A percentile compares a stretch with the other conserved stretches of the same genome.
Evolutionary conservation across 2,888 invertebrate genomes (phyloP).

Genomic region (Minunthozetes semirufus): DNA sequence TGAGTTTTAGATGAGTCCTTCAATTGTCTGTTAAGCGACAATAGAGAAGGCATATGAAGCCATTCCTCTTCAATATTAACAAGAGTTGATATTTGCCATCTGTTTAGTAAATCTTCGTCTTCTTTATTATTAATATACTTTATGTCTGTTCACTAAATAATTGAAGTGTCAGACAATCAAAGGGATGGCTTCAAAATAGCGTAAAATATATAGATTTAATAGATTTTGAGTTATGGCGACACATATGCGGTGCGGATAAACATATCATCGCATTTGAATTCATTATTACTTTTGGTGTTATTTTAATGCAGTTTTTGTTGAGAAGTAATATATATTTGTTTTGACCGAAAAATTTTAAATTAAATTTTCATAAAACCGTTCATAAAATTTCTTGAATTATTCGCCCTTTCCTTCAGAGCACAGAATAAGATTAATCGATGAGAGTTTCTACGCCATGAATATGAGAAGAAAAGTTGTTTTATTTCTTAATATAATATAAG

Average conservation of each 20-base stretch:
- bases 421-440: too few species aligned
- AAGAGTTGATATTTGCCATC: background rate
- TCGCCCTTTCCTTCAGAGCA: too few species aligned
- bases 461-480: too few species aligned
- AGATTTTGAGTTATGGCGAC: background rate
- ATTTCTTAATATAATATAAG: too few species aligned
- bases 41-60: background rate
- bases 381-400: too few species aligned
- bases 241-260: background rate
- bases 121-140: constrained; percentile 15
- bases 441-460: too few species aligned
- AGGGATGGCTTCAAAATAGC: too few species aligned
- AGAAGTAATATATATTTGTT: background rate
- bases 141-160: background rate
- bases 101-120: background rate
- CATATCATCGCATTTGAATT: constrained; percentile 14
- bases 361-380: background rate
- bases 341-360: background rate
- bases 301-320: background rate
- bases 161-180: background rate
- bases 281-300: background rate
- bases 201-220: background rate
- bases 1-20: background rate
- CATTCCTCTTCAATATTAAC: background rate
- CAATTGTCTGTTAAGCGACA: background rate